These are phyloP conservation scores for Anthophora plumipes DNA, from an alignment of 2,888 invertebrate species.

Conservation along the genomic window DNA sequence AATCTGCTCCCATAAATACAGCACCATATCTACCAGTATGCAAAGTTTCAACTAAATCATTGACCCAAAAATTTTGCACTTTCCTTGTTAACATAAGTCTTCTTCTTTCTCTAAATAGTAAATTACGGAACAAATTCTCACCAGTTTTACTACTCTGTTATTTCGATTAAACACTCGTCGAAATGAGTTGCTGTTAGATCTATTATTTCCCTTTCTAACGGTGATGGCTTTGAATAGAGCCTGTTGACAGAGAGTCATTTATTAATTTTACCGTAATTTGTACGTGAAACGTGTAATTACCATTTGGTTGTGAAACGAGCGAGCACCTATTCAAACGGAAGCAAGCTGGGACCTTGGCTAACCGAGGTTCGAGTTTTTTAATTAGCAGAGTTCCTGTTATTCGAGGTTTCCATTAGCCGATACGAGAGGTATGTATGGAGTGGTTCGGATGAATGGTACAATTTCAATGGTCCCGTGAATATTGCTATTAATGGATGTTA, in stretches of 20 bases:
- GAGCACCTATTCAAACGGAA: slow-evolving; percentile 22
- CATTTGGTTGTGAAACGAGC: slow-evolving; percentile 25
- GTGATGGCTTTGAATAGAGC: background rate
- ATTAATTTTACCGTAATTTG: slow-evolving; percentile 10
- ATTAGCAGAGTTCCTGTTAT: slow-evolving; percentile 32
- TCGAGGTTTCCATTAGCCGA: slow-evolving; percentile 18
- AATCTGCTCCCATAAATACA: too few relatives aligned
- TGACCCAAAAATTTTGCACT: too few relatives aligned
- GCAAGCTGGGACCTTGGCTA: slow-evolving; percentile 19
- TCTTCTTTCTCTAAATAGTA: slow-evolving; percentile 46
- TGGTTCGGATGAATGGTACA: slow-evolving; percentile 1
- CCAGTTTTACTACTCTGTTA: background rate
- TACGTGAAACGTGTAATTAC: slow-evolving; percentile 31
- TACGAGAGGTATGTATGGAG: background rate
- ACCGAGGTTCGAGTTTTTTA: slow-evolving; percentile 26
- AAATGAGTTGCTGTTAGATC: too few relatives aligned
- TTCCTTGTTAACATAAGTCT: background rate
- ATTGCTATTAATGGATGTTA: background rate
- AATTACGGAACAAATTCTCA: slow-evolving; percentile 23
- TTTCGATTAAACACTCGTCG: too few relatives aligned
- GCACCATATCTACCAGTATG: too few relatives aligned
- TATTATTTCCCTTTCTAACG: background rate
- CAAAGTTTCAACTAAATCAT: too few relatives aligned
- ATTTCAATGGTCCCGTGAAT: background rate
- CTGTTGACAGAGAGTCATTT: slow-evolving; percentile 1